Evolutionary conservation across 2,113 vertebrate genomes (phyloP), one percentile per base, ranked within the genome.

Genomic region (Sinocyclocheilus rhinocerous): DNA sequence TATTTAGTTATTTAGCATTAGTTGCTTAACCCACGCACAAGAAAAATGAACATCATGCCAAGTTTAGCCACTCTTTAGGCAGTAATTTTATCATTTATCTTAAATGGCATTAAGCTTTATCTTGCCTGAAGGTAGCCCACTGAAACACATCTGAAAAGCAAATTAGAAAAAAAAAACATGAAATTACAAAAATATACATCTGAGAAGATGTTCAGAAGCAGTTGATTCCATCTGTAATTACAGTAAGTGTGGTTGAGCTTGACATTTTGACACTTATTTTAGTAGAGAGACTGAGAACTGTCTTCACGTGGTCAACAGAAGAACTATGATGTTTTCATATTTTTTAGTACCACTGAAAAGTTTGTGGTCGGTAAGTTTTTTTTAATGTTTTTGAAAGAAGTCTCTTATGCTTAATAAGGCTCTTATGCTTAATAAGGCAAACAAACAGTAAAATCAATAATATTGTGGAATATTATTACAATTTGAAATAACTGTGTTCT

Each of bases 71-170:
- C 20, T 73, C 36, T 42, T 73, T 39, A 73, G 20, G 70, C 20
- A 5, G 11, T 20, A 45, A n/a, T 75, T 57, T 57, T 7, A 57
- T 20, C 6, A 75, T 45, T 75, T n/a, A 73, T 73, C 39, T 42
- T 73, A 45, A 45, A 42, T 73, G 70, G n/a, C n/a, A 24, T 15
- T 45, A 45, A 45, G 39, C 72, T 45, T 45, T 45, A 75, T 45
- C 10, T 75, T 75, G 72, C 72, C 72, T 75, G 72, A 75, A 22
- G 72, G 72, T 12, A 75, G 39, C 6, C 33, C 33, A 36, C 8
- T 22, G 33, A 39, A 70, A 70, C 67, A 69, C 65, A 70, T 70
- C 67, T 70, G 67, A 8, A 39, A 57, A 70, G 45, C 72, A 75
- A 45, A 75, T 45, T 45, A 75, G 11, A 15, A 24, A 12, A 22